These are phyloP conservation scores for Microcebus jonahi DNA, from an alignment of 2,113 vertebrate genomes.

Conservation along the genomic window DNA sequence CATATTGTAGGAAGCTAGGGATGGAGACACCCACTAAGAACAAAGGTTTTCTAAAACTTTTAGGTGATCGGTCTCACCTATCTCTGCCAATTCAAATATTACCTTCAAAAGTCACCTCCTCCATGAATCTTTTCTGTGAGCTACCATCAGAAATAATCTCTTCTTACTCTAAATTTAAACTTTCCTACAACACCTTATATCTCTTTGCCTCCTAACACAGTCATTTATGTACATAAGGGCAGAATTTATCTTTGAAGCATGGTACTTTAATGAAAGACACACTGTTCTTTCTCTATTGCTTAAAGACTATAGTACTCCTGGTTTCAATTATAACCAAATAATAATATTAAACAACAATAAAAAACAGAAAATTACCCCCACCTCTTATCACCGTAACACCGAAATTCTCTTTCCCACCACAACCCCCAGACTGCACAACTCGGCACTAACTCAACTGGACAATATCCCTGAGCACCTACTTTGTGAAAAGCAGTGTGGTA, in stretches of 20 bases:
- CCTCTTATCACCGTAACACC: not conserved
- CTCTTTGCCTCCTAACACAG: not conserved
- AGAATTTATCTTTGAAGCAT: not conserved
- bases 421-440: not conserved
- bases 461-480: not conserved
- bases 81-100: not conserved
- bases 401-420: not conserved
- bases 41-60: not conserved
- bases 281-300: not conserved
- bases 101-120: not conserved
- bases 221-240: not conserved
- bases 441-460: not conserved
- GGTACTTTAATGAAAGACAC: not conserved
- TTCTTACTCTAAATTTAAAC: not conserved
- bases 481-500: not conserved
- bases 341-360: not conserved
- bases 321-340: constrained; percentile 34
- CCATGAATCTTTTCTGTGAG: not conserved
- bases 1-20: not conserved
- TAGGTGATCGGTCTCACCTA: not conserved
- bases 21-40: not conserved
- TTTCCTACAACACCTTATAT: not conserved
- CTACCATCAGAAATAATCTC: not conserved
- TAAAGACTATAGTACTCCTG: not conserved
- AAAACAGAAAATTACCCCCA: not conserved